Evolutionary conservation across 1,140 invertebrate genomes (phyloP).

Genomic region (Sweltsa coloradensis): DNA sequence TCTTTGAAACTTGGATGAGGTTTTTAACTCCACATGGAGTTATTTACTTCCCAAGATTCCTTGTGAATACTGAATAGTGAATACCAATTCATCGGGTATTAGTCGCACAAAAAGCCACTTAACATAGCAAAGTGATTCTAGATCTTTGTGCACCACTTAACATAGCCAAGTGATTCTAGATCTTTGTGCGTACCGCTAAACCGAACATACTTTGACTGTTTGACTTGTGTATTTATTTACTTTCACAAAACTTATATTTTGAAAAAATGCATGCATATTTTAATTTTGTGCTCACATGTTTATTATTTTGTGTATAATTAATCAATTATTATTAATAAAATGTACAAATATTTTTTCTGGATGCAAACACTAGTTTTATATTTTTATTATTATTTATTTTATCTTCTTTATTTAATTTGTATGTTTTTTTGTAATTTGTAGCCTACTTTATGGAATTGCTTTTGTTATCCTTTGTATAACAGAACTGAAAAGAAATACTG

Average conservation of each 20-base stretch:
- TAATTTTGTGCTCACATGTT: background rate
- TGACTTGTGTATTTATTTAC: too few relatives aligned
- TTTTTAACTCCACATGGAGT: too few relatives aligned
- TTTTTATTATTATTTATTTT: background rate
- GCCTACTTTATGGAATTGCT: background rate
- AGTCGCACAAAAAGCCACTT: too few relatives aligned
- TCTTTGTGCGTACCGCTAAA: too few relatives aligned
- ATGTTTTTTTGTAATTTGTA: background rate
- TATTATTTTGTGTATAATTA: background rate
- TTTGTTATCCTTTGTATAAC: background rate
- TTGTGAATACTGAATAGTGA: too few relatives aligned
- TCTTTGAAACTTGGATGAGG: too few relatives aligned
- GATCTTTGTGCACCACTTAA: too few relatives aligned
- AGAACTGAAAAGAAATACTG: background rate
- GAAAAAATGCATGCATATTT: background rate
- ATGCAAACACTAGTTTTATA: background rate
- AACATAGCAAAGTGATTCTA: too few relatives aligned
- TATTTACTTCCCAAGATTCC: too few relatives aligned
- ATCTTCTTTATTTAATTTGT: background rate
- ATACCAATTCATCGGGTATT: too few relatives aligned
- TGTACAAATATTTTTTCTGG: background rate
- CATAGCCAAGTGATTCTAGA: too few relatives aligned
- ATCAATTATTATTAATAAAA: background rate
- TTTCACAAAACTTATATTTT: background rate
- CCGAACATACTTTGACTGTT: too few relatives aligned